phyloP scores from a whole-genome alignment of 1,140 invertebrate genomes.

The Harlomillsia oculata region DNA sequence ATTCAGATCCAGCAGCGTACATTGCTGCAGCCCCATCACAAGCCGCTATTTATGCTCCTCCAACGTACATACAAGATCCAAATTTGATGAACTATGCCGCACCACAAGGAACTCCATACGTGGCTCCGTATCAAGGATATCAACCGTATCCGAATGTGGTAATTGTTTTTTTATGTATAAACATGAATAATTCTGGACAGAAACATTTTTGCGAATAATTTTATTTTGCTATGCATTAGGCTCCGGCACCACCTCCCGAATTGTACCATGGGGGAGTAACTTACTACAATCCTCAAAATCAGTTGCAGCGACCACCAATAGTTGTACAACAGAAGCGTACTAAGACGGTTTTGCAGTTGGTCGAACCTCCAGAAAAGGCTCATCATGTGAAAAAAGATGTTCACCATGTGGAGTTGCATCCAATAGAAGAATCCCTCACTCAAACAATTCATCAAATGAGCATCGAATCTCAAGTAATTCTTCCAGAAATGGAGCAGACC shows the following conservation, averaged over 20 bases:
- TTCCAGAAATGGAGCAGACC: too few relatives aligned
- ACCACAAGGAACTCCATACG: conserved; percentile 43
- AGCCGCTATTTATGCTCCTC: conserved; percentile 41
- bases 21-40: conserved; percentile 40
- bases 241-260: conserved; percentile 45
- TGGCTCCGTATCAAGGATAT: conserved; percentile 41
- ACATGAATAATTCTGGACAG: not conserved
- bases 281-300: conserved; percentile 47
- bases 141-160: conserved; percentile 36
- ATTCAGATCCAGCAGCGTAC: conserved; percentile 38
- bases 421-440: too few relatives aligned
- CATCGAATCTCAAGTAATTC: too few relatives aligned
- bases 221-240: too few relatives aligned
- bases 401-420: too few relatives aligned
- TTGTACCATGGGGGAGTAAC: conserved; percentile 50
- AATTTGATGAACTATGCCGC: conserved; percentile 39
- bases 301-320: conserved; percentile 39
- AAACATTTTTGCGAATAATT: not conserved
- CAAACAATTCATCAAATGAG: too few relatives aligned
- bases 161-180: conserved; percentile 9
- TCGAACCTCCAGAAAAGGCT: conserved; percentile 47
- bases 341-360: conserved; percentile 51
- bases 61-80: conserved; percentile 35
- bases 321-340: conserved; percentile 42
- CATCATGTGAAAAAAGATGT: too few relatives aligned